A percentile compares a stretch with the other conserved stretches of the same genome.
These are phyloP conservation scores for Pavo muticus DNA, from an alignment of 2,113 vertebrate species.

Conservation along the genomic window DNA sequence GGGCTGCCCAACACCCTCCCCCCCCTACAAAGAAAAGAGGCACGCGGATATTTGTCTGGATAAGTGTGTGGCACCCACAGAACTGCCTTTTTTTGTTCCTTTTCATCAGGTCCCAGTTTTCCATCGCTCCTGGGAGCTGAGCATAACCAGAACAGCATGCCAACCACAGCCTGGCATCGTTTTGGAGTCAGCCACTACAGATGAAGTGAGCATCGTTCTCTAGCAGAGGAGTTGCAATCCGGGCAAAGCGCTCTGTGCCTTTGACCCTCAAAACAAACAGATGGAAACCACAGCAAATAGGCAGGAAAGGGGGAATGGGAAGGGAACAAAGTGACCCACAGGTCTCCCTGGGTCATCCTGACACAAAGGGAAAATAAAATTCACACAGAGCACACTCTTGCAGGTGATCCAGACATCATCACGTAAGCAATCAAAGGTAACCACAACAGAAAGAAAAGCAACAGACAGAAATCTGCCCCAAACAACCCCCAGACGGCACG, in stretches of 20 bases:
- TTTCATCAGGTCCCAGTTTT: background rate
- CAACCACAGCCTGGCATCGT: accelerated
- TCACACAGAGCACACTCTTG: background rate
- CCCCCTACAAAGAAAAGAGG: background rate
- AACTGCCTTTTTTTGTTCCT: background rate
- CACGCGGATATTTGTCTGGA: background rate
- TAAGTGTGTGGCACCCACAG: background rate
- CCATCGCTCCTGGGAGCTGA: accelerated
- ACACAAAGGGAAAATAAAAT: conserved; percentile 29
- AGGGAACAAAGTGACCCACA: background rate
- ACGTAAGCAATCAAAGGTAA: conserved; percentile 23
- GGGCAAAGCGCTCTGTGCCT: conserved; percentile 34
- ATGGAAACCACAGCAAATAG: conserved; percentile 47
- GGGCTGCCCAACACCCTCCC: background rate
- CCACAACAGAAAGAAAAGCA: conserved; percentile 23
- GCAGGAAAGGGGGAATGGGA: background rate
- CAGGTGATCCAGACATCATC: conserved; percentile 7
- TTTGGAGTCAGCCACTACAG: background rate
- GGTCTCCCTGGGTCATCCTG: background rate
- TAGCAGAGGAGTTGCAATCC: background rate
- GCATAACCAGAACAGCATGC: background rate
- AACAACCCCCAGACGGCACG: background rate
- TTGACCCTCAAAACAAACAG: conserved; percentile 44
- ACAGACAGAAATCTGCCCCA: background rate
- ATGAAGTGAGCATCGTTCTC: background rate